Evolutionary conservation across 2,113 vertebrate species (phyloP).

Genomic region (Regulus satrapa): DNA sequence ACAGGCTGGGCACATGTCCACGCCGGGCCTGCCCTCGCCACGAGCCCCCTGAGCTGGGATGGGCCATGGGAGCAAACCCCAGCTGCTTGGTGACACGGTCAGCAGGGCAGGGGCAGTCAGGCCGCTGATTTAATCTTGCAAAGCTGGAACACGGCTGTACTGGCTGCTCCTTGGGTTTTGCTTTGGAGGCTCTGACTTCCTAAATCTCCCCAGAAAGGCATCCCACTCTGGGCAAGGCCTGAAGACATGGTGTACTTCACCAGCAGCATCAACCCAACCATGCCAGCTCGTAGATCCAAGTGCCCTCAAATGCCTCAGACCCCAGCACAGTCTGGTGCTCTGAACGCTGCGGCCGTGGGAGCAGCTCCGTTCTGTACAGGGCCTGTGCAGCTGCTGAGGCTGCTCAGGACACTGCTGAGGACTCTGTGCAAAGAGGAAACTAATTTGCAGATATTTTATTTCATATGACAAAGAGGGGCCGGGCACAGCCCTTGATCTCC

Average conservation of each 20-base stretch:
- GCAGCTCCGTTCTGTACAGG: neutral
- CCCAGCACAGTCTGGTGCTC: neutral
- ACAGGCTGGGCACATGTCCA: rapidly evolving
- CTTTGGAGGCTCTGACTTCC: neutral
- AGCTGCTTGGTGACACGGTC: neutral
- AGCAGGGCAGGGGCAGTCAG: neutral
- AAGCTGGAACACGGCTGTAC: neutral
- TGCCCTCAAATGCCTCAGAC: neutral
- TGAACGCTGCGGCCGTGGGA: rapidly evolving
- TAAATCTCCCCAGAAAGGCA: neutral
- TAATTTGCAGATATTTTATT: neutral
- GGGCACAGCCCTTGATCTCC: neutral
- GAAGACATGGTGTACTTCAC: neutral
- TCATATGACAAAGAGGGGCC: neutral
- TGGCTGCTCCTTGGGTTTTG: neutral
- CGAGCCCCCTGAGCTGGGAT: neutral
- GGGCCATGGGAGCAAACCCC: neutral
- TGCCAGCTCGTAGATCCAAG: neutral
- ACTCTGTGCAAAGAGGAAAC: neutral
- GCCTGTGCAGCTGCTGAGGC: neutral
- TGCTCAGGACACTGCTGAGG: neutral
- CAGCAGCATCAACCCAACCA: neutral
- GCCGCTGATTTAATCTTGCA: neutral
- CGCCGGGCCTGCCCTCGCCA: rapidly evolving
- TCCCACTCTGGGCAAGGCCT: neutral